These are phyloP conservation scores for Calonectris borealis DNA, from an alignment of 2,113 vertebrate genomes.

Conservation along the genomic window DNA sequence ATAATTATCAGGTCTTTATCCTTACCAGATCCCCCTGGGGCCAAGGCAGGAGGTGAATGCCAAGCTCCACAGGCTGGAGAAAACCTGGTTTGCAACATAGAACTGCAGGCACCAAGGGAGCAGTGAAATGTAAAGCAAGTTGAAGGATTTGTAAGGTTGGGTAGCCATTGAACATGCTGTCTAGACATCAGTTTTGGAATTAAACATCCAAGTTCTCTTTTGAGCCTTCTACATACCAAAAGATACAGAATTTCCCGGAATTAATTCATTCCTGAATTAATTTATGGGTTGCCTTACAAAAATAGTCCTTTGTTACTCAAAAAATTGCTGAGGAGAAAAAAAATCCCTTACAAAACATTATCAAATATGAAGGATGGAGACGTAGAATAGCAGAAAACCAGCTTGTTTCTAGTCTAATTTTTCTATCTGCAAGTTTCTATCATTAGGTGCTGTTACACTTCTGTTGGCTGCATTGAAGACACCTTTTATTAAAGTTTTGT, in stretches of 20 bases:
- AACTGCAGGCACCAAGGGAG: neutral
- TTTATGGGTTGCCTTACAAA: neutral
- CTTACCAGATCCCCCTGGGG: too few species aligned
- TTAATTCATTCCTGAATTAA: neutral
- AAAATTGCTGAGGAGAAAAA: neutral
- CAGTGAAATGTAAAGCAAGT: neutral
- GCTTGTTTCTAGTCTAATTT: neutral
- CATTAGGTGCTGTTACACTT: neutral
- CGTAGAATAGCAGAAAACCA: neutral
- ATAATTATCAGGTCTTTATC: neutral
- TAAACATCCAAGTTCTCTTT: neutral
- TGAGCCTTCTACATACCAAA: neutral
- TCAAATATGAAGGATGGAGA: neutral
- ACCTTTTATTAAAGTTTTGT: neutral
- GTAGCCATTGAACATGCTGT: neutral
- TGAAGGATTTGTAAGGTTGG: neutral
- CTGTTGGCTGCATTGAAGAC: neutral
- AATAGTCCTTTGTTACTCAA: neutral
- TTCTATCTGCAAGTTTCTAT: neutral
- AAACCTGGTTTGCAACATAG: accelerated
- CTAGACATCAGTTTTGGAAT: neutral
- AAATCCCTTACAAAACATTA: neutral
- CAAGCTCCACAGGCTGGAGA: neutral
- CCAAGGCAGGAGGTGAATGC: neutral
- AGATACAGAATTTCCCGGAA: neutral